Percentiles rank a stretch among this genome's conserved stretches.
These are phyloP conservation scores for Poecilia wingei DNA, from an alignment of 2,797 vertebrate species.

Conservation along the genomic window DNA sequence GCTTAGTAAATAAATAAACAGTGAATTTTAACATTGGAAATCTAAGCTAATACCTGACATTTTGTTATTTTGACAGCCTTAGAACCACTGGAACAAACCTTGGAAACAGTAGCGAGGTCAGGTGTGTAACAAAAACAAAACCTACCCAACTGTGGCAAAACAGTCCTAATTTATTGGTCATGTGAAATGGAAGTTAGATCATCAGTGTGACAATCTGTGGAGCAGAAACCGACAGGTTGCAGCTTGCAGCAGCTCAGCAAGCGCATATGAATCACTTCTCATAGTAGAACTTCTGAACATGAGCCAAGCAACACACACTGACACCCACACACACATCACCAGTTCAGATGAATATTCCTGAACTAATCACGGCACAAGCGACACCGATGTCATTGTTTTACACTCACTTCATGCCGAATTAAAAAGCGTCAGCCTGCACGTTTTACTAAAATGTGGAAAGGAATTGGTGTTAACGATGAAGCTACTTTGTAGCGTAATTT, in stretches of 20 bases:
- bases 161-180: neutral
- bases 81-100: neutral
- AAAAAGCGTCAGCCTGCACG: slow-evolving; percentile 1
- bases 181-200: slow-evolving; percentile 20
- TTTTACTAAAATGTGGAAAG: neutral
- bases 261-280: slow-evolving; percentile 38
- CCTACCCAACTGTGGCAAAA: neutral
- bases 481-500: neutral
- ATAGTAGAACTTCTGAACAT: slow-evolving; percentile 43
- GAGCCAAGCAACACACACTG: slow-evolving; percentile 21
- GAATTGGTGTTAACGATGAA: neutral
- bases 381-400: slow-evolving; percentile 11
- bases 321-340: slow-evolving; percentile 17
- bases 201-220: slow-evolving; percentile 11
- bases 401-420: neutral
- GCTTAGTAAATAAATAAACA: neutral
- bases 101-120: neutral
- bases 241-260: slow-evolving; percentile 49
- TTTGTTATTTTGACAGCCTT: neutral
- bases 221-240: slow-evolving; percentile 41
- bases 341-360: neutral
- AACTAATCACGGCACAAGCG: slow-evolving; percentile 6
- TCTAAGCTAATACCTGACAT: slow-evolving; percentile 1
- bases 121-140: slow-evolving; percentile 20
- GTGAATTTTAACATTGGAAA: neutral